Conservation (phyloP, 2,888 invertebrate genomes). For the Athalia circularis region DNA sequence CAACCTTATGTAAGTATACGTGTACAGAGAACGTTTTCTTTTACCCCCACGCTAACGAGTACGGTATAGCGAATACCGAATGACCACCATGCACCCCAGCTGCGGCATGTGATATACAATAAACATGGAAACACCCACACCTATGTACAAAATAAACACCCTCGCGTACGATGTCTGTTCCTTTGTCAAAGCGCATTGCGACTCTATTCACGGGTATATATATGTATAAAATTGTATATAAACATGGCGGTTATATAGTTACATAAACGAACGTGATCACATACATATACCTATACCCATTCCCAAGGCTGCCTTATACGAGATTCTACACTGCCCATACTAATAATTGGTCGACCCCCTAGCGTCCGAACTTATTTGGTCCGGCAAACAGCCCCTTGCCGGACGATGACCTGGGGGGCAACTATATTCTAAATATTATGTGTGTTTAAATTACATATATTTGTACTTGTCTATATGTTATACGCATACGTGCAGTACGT, state of each 20-base stretch:
- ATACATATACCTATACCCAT: not conserved
- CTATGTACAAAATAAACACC: not conserved
- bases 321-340: conserved; percentile 10
- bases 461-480: not conserved
- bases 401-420: too few species aligned
- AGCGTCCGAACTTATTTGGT: conserved; percentile 9
- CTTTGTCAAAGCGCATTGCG: conserved; percentile 8
- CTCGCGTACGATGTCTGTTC: not conserved
- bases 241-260: not conserved
- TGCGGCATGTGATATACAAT: not conserved
- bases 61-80: not conserved
- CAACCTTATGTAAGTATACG: conserved; percentile 16
- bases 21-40: not conserved
- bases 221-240: not conserved
- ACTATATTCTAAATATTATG: too few species aligned
- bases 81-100: not conserved
- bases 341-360: conserved; percentile 15
- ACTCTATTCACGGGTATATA: not conserved
- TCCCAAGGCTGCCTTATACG: not conserved
- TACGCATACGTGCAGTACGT: not conserved
- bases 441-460: too few species aligned
- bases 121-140: not conserved
- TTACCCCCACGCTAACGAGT: conserved; percentile 14
- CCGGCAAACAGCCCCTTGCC: not conserved
- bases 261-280: conserved; percentile 7